Evolutionary conservation across 2,113 vertebrate species (phyloP).

Genomic region (Narcine bancroftii): DNA sequence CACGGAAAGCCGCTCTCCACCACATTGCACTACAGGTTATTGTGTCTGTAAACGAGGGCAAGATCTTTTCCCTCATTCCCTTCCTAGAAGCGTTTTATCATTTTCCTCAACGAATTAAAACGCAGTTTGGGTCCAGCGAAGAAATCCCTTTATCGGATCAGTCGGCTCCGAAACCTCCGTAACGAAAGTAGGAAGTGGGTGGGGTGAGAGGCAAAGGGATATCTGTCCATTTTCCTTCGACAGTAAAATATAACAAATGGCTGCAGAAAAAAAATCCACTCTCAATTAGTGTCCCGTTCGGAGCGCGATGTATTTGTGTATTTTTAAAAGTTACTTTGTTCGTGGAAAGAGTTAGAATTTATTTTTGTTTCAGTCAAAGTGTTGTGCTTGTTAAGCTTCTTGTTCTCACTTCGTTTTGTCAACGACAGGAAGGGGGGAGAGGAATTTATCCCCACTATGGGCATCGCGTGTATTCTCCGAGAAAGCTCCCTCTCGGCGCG

Average conservation of each 20-base stretch:
- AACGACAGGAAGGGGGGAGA: conserved; percentile 48
- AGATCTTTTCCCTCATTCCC: too few species aligned
- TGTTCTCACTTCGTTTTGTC: conserved; percentile 11
- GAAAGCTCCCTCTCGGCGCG: conserved; percentile 55
- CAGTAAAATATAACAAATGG: background rate
- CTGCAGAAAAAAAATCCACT: background rate
- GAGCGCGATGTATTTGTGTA: too few species aligned
- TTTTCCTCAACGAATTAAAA: background rate
- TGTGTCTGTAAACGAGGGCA: background rate
- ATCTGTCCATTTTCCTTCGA: background rate
- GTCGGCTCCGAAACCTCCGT: background rate
- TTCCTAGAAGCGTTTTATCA: background rate
- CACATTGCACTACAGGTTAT: background rate
- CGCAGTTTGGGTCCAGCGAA: background rate
- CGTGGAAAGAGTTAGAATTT: background rate
- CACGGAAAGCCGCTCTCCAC: background rate
- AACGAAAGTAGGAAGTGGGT: background rate
- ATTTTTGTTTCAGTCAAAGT: background rate
- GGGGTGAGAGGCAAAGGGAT: background rate
- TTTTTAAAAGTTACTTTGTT: background rate
- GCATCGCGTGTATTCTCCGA: conserved; percentile 60
- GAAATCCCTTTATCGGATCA: background rate
- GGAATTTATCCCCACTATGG: conserved; percentile 61
- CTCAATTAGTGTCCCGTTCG: background rate
- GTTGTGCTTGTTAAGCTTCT: background rate